Base-by-base conservation (phyloP, 2,797 vertebrate genomes). In the Tarsius wallacei region DNA sequence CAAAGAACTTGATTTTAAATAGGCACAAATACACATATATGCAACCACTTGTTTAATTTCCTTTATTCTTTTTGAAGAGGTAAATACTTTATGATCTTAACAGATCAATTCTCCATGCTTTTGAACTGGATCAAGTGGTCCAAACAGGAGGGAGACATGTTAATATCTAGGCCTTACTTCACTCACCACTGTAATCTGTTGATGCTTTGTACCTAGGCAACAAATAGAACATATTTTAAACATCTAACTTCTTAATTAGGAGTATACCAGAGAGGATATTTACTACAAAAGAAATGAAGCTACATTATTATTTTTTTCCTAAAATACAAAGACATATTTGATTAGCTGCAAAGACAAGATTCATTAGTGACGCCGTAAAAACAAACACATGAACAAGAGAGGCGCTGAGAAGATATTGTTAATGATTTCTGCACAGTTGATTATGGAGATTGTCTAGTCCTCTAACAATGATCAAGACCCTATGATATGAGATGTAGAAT, bases 1-100 rank as follows among this genome's bases (percentile, higher is more conserved):
- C 97, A 98, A 98, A 97, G 93, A 82, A 63, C 89, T 68, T 93
- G 85, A 95, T 96, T 97, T 97, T 61, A 92, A 95, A 92, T 74
- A 74, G 87, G 70, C 87, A 66, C 77, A 96, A 53, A 73, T 28
- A 86, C n/a, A 31, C 78, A 80, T 16, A 70, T 31, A 93, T 12
- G 53, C 10, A 68, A 64, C 84, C 55, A 28, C 76, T 95, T 93
- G 55, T 81, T 96, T 94, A 86, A 91, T 87, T 95, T 96, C 93
- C 81, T 93, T 95, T 61, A 87, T 92, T 96, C 90, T 95, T 96
- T 96, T 42, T 76, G 91, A 95, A 92, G 90, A 80, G 80, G 64
- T 49, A 94, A 94, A 88, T 87, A 90, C 92, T 95, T 89, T 89
- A 80, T 49, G 93, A 93, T 66, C 90, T 84, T 71, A 68, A 91